phyloP scores from a whole-genome alignment of 2,888 invertebrate species.

The Linnaemya vulpina region DNA sequence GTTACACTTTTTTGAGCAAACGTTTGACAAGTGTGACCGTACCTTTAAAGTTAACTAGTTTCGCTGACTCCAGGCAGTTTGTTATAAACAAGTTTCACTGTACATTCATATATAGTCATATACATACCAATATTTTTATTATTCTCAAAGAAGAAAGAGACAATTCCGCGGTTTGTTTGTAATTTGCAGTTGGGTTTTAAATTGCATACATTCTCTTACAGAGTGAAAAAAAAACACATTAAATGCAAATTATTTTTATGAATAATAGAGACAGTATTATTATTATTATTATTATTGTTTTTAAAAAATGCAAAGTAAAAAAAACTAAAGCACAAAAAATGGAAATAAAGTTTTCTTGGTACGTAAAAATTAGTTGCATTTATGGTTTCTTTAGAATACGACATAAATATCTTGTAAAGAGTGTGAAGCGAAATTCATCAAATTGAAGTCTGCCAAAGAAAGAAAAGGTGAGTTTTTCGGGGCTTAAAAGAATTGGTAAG shows the following conservation, averaged over 20 bases:
- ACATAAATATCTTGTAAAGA: constrained; percentile 22
- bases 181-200: constrained; percentile 60
- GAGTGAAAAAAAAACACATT: constrained; percentile 27
- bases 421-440: neutral
- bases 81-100: no score
- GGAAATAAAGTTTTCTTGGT: constrained; percentile 12
- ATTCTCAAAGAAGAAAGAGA: constrained; percentile 30
- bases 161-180: constrained; percentile 64
- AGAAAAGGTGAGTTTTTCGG: constrained; percentile 30
- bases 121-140: neutral
- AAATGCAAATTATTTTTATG: constrained; percentile 60
- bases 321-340: neutral
- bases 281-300: no score
- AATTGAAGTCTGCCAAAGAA: neutral
- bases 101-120: no score
- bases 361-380: constrained; percentile 47
- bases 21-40: no score
- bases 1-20: no score
- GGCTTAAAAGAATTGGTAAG: neutral
- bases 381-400: constrained; percentile 54
- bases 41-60: no score
- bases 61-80: no score
- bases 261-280: constrained; percentile 54
- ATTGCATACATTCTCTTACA: constrained; percentile 28
- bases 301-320: constrained; percentile 13